Percentiles rank a stretch among this genome's conserved stretches.
Evolutionary conservation across 2,113 vertebrate species (phyloP).

Genomic region (Centropus unirufus): DNA sequence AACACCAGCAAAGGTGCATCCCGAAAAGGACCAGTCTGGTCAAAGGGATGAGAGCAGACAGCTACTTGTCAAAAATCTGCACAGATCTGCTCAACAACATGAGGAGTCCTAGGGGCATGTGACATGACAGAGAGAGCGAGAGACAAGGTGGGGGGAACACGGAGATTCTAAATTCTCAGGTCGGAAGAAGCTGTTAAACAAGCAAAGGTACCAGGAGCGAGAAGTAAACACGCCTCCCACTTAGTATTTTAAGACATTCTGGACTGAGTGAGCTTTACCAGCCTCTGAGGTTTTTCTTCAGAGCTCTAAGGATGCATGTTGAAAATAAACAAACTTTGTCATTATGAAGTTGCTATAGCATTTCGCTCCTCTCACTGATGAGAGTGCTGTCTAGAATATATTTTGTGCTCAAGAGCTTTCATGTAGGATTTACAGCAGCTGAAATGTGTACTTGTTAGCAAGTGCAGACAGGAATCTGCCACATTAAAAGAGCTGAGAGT

Average conservation of each 20-base stretch:
- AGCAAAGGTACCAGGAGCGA: background rate
- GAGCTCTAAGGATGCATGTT: background rate
- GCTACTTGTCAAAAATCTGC: background rate
- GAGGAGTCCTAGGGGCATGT: background rate
- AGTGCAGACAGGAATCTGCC: background rate
- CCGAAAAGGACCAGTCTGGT: background rate
- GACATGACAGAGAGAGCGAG: background rate
- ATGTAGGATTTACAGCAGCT: background rate
- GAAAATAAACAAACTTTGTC: slow-evolving; percentile 24
- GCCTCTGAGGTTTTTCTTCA: background rate
- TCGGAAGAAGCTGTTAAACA: background rate
- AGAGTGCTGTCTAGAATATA: background rate
- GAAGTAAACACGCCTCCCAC: background rate
- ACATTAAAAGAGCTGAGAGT: background rate
- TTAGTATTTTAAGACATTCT: slow-evolving; percentile 2
- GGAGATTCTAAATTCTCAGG: background rate
- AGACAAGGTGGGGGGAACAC: background rate
- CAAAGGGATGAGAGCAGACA: background rate
- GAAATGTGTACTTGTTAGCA: slow-evolving; percentile 19
- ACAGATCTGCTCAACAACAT: background rate
- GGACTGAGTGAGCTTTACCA: background rate
- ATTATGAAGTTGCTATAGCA: slow-evolving; percentile 3
- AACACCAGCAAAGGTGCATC: background rate
- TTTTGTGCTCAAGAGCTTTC: background rate
- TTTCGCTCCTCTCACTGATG: background rate